phyloP scores from a whole-genome alignment of 1,140 invertebrate species.

The Nomia melanderi region DNA sequence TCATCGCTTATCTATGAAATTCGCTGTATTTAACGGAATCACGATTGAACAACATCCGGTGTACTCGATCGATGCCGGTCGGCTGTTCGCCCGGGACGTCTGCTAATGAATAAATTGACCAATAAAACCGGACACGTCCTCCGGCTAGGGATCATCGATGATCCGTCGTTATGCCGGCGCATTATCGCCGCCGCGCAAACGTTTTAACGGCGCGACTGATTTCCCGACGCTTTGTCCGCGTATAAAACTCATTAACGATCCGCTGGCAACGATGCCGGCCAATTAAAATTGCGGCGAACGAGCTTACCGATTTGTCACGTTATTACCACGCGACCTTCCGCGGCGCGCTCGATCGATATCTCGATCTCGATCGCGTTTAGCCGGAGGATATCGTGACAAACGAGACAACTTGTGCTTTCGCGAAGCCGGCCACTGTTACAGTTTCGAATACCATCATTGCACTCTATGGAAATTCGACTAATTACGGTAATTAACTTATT shows the following conservation, averaged over 20 bases:
- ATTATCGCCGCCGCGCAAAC: conserved; percentile 15
- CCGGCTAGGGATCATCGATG: not conserved
- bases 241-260: conserved; percentile 48
- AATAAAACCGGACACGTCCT: conserved; percentile 21
- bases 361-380: no score
- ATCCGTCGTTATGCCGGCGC: conserved; percentile 8
- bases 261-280: not conserved
- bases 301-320: no score
- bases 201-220: conserved; percentile 23
- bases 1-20: not conserved
- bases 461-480: no score
- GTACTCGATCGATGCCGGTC: not conserved
- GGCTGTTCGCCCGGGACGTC: not conserved
- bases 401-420: no score
- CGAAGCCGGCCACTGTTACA: no score
- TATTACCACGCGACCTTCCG: no score
- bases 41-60: not conserved
- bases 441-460: no score
- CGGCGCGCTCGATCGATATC: no score
- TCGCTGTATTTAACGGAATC: not conserved
- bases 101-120: conserved; percentile 22
- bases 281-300: not conserved
- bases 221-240: conserved; percentile 25
- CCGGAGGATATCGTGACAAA: no score
- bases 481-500: no score